Evolutionary conservation across 2,113 vertebrate species (phyloP).

Genomic region (Upupa epops): DNA sequence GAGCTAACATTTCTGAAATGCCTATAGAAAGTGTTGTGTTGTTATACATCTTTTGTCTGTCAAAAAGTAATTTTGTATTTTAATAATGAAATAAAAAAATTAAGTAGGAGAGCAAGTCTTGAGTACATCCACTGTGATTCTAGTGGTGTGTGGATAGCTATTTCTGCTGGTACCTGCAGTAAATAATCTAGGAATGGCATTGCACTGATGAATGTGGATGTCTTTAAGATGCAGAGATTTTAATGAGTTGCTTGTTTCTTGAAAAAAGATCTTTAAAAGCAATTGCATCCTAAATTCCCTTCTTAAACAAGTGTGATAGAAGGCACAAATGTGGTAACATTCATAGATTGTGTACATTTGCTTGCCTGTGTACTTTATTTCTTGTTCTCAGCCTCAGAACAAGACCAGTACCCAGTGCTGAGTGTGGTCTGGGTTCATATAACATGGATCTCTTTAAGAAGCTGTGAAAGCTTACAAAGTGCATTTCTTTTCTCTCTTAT

Average conservation of each 20-base stretch:
- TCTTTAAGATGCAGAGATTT: neutral
- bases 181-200: neutral
- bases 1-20: neutral
- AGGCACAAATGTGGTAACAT: neutral
- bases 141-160: fast-evolving
- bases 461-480: neutral
- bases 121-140: neutral
- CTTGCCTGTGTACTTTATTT: neutral
- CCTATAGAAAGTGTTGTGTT: neutral
- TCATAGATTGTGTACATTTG: neutral
- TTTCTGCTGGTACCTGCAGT: neutral
- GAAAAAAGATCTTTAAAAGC: neutral
- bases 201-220: neutral
- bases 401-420: neutral
- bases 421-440: neutral
- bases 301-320: neutral
- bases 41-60: neutral
- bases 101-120: neutral
- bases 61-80: neutral
- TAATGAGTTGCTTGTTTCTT: neutral
- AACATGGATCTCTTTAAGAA: neutral
- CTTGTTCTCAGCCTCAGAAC: neutral
- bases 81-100: neutral
- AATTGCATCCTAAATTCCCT: neutral
- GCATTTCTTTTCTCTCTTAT: neutral